Percentiles rank a stretch among this genome's conserved stretches.
These are phyloP conservation scores for Morpho deidamia DNA, from an alignment of 2,888 invertebrate species.

Conservation along the genomic window DNA sequence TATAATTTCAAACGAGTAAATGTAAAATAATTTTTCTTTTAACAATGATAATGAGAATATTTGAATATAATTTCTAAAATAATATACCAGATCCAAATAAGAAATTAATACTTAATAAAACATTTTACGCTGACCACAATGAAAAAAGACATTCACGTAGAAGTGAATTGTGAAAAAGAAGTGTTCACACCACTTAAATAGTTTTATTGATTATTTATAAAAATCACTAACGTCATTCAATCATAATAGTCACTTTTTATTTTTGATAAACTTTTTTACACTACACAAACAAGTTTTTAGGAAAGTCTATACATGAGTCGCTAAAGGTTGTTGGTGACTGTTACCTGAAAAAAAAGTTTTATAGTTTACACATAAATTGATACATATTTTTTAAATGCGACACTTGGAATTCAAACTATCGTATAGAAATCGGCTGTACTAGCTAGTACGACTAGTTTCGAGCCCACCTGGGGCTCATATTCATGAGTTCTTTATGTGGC, in stretches of 20 bases:
- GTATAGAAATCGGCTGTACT: too few relatives aligned
- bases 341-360: conserved; percentile 53
- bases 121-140: conserved; percentile 3
- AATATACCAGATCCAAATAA: not conserved
- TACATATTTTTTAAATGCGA: too few relatives aligned
- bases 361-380: not conserved
- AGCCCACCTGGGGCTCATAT: too few relatives aligned
- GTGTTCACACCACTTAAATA: conserved; percentile 4
- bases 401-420: too few relatives aligned
- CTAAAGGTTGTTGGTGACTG: conserved; percentile 69
- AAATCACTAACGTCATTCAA: conserved; percentile 13
- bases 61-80: not conserved
- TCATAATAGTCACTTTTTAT: conserved; percentile 15
- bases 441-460: too few relatives aligned
- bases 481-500: too few relatives aligned
- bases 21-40: not conserved
- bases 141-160: conserved; percentile 5
- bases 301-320: conserved; percentile 79
- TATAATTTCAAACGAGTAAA: too few relatives aligned
- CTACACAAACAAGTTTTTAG: conserved; percentile 25
- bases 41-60: not conserved
- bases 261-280: conserved; percentile 8
- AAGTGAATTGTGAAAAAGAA: too few relatives aligned
- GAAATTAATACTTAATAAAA: not conserved
- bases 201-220: not conserved